Percentiles rank a stretch among this genome's conserved stretches.
Conservation (phyloP, 2,113 vertebrate species). For the Crotophaga sulcirostris region DNA sequence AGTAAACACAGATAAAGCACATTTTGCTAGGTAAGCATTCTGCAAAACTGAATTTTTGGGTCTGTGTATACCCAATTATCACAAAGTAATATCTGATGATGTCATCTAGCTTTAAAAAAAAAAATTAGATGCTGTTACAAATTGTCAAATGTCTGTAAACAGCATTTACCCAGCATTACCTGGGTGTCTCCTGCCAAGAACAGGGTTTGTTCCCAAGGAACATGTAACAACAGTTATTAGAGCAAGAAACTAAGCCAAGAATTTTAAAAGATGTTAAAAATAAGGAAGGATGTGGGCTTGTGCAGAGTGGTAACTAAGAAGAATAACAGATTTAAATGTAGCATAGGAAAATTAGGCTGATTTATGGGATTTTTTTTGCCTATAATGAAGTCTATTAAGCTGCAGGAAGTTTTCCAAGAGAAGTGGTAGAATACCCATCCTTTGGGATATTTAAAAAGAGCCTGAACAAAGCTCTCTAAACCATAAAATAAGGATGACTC, state of each 20-base stretch:
- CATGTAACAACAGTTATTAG: not conserved
- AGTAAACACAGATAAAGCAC: not conserved
- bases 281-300: conserved; percentile 13
- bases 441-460: conserved; percentile 44
- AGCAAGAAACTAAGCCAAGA: not conserved
- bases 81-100: not conserved
- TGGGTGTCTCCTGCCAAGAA: not conserved
- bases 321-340: conserved; percentile 24
- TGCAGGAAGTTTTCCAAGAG: conserved; percentile 24
- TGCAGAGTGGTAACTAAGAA: not conserved
- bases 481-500: conserved; percentile 31
- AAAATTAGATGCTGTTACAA: not conserved
- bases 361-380: not conserved
- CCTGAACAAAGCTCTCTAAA: conserved; percentile 34
- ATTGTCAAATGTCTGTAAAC: not conserved
- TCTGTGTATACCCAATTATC: not conserved
- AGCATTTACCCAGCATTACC: not conserved
- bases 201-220: not conserved
- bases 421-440: conserved; percentile 53
- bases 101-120: not conserved
- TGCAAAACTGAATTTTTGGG: not conserved
- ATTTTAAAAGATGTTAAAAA: not conserved
- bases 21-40: not conserved
- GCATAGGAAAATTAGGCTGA: conserved; percentile 48
- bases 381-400: conserved; percentile 33